These are phyloP conservation scores for Tillus elongatus DNA, from an alignment of 2,888 invertebrate genomes.

Conservation along the genomic window DNA sequence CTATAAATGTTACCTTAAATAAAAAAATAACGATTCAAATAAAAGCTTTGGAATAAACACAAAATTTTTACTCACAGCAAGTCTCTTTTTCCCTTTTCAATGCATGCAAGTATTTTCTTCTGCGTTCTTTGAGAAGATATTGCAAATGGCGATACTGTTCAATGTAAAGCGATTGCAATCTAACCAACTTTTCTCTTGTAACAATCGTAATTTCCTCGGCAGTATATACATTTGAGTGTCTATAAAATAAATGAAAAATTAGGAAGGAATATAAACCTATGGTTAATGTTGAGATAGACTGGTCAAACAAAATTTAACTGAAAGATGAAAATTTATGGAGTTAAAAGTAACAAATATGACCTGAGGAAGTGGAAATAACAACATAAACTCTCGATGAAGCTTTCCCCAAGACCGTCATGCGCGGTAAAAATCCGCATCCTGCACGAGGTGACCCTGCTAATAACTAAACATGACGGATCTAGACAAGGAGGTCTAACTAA, in stretches of 20 bases:
- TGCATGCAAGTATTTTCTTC: constrained; percentile 62
- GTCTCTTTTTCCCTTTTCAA: constrained; percentile 72
- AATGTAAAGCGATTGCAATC: constrained; percentile 72
- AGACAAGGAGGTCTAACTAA: no score
- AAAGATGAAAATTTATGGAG: constrained; percentile 8
- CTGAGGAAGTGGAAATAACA: no score
- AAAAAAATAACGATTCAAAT: constrained; percentile 17
- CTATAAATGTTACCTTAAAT: constrained; percentile 65
- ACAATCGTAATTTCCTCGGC: constrained; percentile 78
- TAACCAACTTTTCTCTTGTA: constrained; percentile 63
- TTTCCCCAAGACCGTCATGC: no score
- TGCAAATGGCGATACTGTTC: constrained; percentile 73
- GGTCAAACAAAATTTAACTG: no score
- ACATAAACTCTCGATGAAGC: no score
- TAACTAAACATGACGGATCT: no score
- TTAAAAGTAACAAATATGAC: constrained; percentile 3
- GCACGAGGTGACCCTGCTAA: no score
- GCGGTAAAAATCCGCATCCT: no score
- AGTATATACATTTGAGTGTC: constrained; percentile 81
- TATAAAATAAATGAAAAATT: constrained; percentile 36
- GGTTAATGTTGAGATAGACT: no score
- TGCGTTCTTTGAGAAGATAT: constrained; percentile 58
- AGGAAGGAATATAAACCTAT: no score
- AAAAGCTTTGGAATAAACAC: constrained; percentile 8
- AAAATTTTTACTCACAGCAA: constrained; percentile 34